phyloP scores from a whole-genome alignment of 2,113 vertebrate genomes.

The Pelecanoides urinatrix region DNA sequence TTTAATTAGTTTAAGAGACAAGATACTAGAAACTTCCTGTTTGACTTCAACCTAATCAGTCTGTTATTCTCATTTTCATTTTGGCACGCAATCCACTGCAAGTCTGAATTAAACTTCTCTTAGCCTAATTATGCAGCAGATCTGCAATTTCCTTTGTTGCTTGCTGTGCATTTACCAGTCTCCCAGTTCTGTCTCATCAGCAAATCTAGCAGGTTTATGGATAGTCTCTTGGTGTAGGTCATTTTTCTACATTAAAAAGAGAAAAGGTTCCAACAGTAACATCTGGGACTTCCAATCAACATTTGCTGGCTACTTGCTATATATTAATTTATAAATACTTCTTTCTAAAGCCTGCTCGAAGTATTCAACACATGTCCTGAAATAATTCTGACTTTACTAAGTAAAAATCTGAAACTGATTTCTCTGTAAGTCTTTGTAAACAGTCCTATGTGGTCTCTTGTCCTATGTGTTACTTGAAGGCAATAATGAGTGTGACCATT shows the following conservation, averaged over 20 bases:
- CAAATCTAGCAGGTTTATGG: not conserved
- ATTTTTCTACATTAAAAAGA: not conserved
- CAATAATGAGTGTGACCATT: not conserved
- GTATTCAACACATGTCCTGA: not conserved
- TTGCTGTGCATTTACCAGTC: not conserved
- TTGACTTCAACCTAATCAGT: not conserved
- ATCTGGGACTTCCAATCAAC: not conserved
- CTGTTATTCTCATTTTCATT: not conserved
- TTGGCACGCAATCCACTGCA: not conserved
- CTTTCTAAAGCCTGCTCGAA: not conserved
- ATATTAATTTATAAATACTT: not conserved
- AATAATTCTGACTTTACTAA: not conserved
- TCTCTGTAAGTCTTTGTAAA: not conserved
- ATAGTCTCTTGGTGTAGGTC: not conserved
- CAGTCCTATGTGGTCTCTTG: not conserved
- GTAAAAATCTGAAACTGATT: not conserved
- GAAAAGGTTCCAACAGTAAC: not conserved
- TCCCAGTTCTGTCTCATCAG: not conserved
- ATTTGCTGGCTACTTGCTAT: not conserved
- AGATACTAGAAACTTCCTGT: not conserved
- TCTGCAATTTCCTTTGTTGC: not conserved
- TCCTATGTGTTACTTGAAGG: not conserved
- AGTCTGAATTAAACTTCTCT: not conserved
- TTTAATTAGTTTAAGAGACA: not conserved
- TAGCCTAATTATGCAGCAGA: not conserved